Conservation (phyloP, 37 sponge, comb jelly and placozoan species). For the Trichoplax adhaerens region DNA sequence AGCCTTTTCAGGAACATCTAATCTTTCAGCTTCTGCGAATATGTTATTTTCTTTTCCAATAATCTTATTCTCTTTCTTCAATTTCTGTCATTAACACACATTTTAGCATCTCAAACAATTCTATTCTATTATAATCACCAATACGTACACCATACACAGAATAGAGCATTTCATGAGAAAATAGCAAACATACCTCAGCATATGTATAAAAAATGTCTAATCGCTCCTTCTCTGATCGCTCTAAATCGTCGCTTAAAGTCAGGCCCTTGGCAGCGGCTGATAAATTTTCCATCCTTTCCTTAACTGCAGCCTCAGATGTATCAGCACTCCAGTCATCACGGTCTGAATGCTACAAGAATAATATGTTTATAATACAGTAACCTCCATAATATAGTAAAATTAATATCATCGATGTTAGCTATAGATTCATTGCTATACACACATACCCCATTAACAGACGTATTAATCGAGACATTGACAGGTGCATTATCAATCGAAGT, state of each 20-base stretch:
- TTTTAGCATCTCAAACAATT: no score
- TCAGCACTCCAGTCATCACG: constrained; percentile 78
- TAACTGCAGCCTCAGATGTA: constrained; percentile 60
- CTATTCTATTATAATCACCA: no score
- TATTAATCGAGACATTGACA: not conserved
- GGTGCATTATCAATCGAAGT: constrained; percentile 1
- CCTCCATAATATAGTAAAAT: not conserved
- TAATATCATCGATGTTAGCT: not conserved
- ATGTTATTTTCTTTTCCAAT: constrained; percentile 27
- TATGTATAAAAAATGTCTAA: constrained; percentile 75
- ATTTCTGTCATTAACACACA: constrained; percentile 9
- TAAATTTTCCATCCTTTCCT: constrained; percentile 40
- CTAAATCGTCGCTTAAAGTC: constrained; percentile 39
- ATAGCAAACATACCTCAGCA: constrained; percentile 32
- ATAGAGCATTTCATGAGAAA: no score
- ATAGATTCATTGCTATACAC: no score
- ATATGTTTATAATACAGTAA: not conserved
- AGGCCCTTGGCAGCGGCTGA: constrained; percentile 31
- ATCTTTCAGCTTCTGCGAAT: constrained; percentile 76
- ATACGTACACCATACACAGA: no score
- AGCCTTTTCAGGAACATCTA: constrained; percentile 89
- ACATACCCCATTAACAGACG: no score
- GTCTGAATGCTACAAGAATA: no score
- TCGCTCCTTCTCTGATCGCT: constrained; percentile 37
- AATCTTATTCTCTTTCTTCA: constrained; percentile 36